Percentiles rank a stretch among this genome's conserved stretches.
phyloP scores from a whole-genome alignment of 2,113 vertebrate genomes.

The Gnathonemus longibarbis region DNA sequence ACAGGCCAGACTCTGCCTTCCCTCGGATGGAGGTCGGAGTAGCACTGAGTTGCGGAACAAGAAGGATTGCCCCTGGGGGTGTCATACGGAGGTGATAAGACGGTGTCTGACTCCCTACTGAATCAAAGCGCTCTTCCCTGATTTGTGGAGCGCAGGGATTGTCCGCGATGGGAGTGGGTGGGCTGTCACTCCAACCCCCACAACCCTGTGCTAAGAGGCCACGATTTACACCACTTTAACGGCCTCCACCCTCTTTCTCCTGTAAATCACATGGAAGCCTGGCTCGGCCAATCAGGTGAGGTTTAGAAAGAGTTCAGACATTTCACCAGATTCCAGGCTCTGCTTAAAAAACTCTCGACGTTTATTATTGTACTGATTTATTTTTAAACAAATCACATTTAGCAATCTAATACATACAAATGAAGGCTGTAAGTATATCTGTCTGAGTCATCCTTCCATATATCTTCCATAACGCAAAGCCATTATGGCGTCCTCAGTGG shows the following conservation, averaged over 20 bases:
- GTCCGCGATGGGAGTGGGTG: conserved; percentile 55
- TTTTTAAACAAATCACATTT: background rate
- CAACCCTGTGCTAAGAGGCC: conserved; percentile 42
- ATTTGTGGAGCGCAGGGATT: conserved; percentile 50
- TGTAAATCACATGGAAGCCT: conserved; percentile 55
- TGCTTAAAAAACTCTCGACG: background rate
- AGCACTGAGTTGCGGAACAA: conserved; percentile 35
- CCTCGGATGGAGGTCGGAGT: background rate
- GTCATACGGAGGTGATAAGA: conserved; percentile 58
- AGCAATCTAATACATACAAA: background rate
- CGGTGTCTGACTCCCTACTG: conserved; percentile 51
- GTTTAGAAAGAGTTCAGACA: conserved; percentile 9
- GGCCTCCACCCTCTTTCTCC: conserved; percentile 42
- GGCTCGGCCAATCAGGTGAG: conserved; percentile 19
- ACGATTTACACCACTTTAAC: conserved; percentile 58
- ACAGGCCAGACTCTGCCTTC: background rate
- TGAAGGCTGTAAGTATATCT: background rate
- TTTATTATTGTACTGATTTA: background rate
- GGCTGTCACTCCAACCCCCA: conserved; percentile 50
- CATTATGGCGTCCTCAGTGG: background rate
- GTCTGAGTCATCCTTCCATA: background rate
- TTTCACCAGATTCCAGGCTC: conserved; percentile 13
- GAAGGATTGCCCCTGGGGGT: conserved; percentile 45
- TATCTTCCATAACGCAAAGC: background rate
- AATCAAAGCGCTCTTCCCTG: conserved; percentile 48